phyloP scores from a whole-genome alignment of 2,888 invertebrate genomes.

The Eucera pruinosa region DNA sequence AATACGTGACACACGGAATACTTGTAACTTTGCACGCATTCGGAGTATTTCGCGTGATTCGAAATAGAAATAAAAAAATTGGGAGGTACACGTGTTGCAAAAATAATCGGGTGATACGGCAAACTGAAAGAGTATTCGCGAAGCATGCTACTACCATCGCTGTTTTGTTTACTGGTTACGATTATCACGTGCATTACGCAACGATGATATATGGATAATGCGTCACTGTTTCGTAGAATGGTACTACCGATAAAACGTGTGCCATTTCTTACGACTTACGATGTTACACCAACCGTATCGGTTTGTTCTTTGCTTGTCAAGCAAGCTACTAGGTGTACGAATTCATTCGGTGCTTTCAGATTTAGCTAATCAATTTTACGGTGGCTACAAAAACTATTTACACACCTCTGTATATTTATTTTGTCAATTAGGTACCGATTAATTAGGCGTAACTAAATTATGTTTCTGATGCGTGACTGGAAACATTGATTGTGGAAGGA shows the following conservation, averaged over 20 bases:
- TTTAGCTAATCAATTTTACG: too few relatives aligned
- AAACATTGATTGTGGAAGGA: too few relatives aligned
- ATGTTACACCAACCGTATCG: background rate
- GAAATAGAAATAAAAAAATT: too few relatives aligned
- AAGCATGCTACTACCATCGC: background rate
- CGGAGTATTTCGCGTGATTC: too few relatives aligned
- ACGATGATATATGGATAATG: conserved; percentile 22
- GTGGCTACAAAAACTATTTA: too few relatives aligned
- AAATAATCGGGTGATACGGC: background rate
- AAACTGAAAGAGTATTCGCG: background rate
- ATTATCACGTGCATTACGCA: conserved; percentile 40
- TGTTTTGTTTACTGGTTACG: conserved; percentile 27
- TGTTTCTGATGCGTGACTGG: too few relatives aligned
- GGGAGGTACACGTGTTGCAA: background rate
- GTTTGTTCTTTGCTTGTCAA: background rate
- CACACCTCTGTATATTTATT: too few relatives aligned
- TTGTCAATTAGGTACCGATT: too few relatives aligned
- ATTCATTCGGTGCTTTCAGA: too few relatives aligned
- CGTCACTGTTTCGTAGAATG: conserved; percentile 22
- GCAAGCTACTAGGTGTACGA: background rate
- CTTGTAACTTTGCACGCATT: too few relatives aligned
- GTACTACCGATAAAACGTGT: conserved; percentile 16
- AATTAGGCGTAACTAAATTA: too few relatives aligned
- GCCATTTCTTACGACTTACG: conserved; percentile 11
- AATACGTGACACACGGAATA: too few relatives aligned